These are phyloP conservation scores for Paratilapia polleni DNA, from an alignment of 2,113 vertebrate species.

Conservation along the genomic window DNA sequence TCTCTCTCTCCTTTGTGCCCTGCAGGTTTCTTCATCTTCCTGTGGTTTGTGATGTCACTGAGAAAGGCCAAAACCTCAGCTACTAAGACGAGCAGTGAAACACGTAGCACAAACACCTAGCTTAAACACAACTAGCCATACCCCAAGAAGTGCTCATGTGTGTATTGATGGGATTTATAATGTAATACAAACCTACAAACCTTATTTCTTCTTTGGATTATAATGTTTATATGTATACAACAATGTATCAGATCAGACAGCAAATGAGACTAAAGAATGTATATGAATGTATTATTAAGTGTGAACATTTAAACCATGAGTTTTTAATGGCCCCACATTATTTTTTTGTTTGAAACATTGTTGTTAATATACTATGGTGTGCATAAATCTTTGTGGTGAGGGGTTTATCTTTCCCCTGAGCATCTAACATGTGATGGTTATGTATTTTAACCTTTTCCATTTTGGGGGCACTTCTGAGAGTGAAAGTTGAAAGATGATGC, in stretches of 20 bases:
- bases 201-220: not conserved
- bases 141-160: not conserved
- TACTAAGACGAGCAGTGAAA: accelerated
- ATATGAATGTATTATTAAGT: too few species aligned
- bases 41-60: constrained; percentile 51
- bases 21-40: constrained; percentile 64
- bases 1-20: not conserved
- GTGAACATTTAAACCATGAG: too few species aligned
- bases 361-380: too few species aligned
- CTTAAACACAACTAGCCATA: not conserved
- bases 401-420: too few species aligned
- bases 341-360: too few species aligned
- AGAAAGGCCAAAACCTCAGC: not conserved
- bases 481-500: too few species aligned
- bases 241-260: not conserved
- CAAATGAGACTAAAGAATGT: too few species aligned
- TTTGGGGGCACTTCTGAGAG: too few species aligned
- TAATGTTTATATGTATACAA: not conserved
- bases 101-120: not conserved
- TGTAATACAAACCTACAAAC: not conserved
- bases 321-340: too few species aligned
- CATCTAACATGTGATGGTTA: too few species aligned
- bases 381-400: too few species aligned
- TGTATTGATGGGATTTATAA: not conserved
- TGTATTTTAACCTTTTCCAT: too few species aligned